Evolutionary conservation across 2,888 invertebrate species (phyloP).

Genomic region (Torymus tubicola): DNA sequence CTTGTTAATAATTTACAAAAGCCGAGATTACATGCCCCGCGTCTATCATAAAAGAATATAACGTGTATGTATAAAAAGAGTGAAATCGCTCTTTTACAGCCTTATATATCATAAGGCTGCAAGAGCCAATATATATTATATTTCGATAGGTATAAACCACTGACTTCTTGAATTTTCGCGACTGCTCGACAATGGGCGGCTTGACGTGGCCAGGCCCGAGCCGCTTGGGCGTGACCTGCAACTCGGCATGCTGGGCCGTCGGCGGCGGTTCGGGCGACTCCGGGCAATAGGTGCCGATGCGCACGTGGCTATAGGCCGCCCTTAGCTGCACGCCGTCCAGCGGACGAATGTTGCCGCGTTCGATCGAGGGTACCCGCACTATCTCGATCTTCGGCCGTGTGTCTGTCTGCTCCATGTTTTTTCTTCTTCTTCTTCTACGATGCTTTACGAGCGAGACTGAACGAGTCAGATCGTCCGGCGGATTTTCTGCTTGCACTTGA

Average conservation of each 20-base stretch:
- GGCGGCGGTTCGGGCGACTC: slow-evolving; percentile 61
- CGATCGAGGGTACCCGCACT: slow-evolving; percentile 71
- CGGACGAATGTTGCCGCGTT: slow-evolving; percentile 70
- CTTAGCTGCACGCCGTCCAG: slow-evolving; percentile 72
- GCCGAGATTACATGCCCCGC: no score
- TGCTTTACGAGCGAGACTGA: no score
- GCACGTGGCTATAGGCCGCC: slow-evolving; percentile 71
- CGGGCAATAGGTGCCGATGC: slow-evolving; percentile 71
- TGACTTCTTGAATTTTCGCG: slow-evolving; percentile 72
- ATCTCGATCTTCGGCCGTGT: slow-evolving; percentile 72
- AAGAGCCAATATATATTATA: no score
- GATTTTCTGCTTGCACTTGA: slow-evolving; percentile 44
- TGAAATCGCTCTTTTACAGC: no score
- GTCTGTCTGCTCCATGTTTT: slow-evolving; percentile 55
- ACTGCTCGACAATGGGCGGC: slow-evolving; percentile 69
- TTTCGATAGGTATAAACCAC: slow-evolving; percentile 48
- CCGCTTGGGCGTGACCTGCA: not conserved
- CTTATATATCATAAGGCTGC: no score
- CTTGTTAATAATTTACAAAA: no score
- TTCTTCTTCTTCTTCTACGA: no score
- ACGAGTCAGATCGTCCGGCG: not conserved
- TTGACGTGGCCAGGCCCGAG: slow-evolving; percentile 63
- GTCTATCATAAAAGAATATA: no score
- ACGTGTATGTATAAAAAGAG: no score
- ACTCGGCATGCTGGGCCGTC: not conserved